Conservation (phyloP, 2,113 vertebrate species). For the Cariama cristata region DNA sequence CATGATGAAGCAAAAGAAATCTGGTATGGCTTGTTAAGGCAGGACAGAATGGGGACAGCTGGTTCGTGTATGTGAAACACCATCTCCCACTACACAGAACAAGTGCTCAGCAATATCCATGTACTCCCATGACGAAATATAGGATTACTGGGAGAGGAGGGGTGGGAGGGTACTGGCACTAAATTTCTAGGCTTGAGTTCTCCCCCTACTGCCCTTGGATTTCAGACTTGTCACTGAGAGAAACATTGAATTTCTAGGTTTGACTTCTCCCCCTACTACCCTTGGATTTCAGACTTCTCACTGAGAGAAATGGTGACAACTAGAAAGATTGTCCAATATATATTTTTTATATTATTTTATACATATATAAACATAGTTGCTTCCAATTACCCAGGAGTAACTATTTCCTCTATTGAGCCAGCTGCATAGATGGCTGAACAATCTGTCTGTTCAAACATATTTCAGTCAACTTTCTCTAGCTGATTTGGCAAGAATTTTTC, state of each 20-base stretch:
- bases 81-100: background rate
- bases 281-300: background rate
- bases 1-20: background rate
- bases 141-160: background rate
- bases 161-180: background rate
- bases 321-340: background rate
- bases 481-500: constrained; percentile 53
- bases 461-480: constrained; percentile 33
- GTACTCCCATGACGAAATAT: background rate
- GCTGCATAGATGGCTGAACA: constrained; percentile 52
- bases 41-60: background rate
- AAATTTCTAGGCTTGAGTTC: background rate
- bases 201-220: background rate
- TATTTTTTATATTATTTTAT: background rate
- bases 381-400: constrained; percentile 48
- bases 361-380: background rate
- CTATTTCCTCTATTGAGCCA: constrained; percentile 26
- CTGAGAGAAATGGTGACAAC: background rate
- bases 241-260: too few species aligned
- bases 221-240: background rate
- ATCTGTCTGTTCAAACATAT: constrained; percentile 46
- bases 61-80: background rate
- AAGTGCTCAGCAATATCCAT: background rate
- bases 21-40: background rate
- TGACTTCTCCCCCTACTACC: background rate